These are phyloP conservation scores for Cherax quadricarinatus DNA, from an alignment of 1,140 invertebrate species.

Conservation along the genomic window DNA sequence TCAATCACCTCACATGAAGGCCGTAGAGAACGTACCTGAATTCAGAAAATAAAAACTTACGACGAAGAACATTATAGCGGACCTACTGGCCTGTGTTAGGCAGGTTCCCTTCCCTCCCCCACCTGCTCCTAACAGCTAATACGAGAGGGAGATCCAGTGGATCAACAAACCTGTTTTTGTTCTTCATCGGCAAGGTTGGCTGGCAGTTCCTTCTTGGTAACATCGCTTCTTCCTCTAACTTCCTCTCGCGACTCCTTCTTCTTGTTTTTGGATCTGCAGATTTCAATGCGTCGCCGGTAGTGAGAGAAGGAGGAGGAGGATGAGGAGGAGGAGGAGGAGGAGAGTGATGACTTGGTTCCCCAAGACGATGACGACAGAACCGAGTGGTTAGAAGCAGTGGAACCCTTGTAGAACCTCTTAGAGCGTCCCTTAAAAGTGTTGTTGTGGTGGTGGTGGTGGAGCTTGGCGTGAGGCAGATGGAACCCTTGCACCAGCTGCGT, in stretches of 20 bases:
- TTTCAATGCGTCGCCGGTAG: not conserved
- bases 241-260: slow-evolving; percentile 19
- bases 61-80: too few relatives aligned
- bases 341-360: not conserved
- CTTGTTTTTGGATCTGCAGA: not conserved
- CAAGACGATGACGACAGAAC: not conserved
- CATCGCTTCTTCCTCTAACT: slow-evolving; percentile 22
- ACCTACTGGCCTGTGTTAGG: too few relatives aligned
- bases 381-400: not conserved
- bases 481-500: not conserved
- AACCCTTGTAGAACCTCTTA: slow-evolving; percentile 25
- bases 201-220: not conserved
- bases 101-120: too few relatives aligned
- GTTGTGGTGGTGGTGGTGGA: slow-evolving; percentile 30
- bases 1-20: too few relatives aligned
- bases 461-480: slow-evolving; percentile 42
- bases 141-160: too few relatives aligned
- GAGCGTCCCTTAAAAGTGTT: slow-evolving; percentile 11
- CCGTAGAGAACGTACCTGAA: too few relatives aligned
- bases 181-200: not conserved
- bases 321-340: not conserved
- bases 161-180: not conserved
- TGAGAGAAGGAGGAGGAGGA: slow-evolving; percentile 23
- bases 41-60: too few relatives aligned
- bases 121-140: too few relatives aligned